phyloP scores from a whole-genome alignment of 2,888 invertebrate species.

The Cactoblastis cactorum region DNA sequence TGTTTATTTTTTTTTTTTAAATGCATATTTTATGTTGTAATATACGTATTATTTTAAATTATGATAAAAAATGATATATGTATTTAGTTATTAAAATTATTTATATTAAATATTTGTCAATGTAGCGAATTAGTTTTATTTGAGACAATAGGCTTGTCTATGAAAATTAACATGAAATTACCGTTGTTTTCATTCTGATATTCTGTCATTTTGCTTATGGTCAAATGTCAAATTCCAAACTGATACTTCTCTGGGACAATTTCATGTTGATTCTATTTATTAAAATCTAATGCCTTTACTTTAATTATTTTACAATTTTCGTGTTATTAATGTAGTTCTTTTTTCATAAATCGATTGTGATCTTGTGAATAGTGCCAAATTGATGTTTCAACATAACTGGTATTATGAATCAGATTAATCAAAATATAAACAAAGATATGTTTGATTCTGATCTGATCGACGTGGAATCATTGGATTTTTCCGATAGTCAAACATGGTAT shows the following conservation, averaged over 20 bases:
- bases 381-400: conserved; percentile 60
- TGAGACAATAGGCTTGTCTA: no score
- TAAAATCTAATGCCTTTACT: conserved; percentile 51
- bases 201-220: conserved; percentile 54
- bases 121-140: no score
- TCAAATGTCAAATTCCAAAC: conserved; percentile 72
- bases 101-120: no score
- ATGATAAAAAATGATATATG: no score
- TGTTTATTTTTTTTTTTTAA: no score
- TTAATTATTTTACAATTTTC: conserved; percentile 58
- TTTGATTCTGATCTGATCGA: conserved; percentile 77
- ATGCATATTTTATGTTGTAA: no score
- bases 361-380: conserved; percentile 71
- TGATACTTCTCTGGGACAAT: conserved; percentile 63
- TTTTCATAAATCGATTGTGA: conserved; percentile 59
- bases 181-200: conserved; percentile 46
- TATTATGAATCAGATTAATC: conserved; percentile 72
- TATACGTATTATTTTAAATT: no score
- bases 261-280: conserved; percentile 56
- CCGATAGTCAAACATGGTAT: conserved; percentile 81
- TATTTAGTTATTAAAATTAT: no score
- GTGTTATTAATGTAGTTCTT: conserved; percentile 57
- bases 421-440: conserved; percentile 79
- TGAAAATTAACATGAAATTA: conserved; percentile 36
- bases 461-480: conserved; percentile 76